Evolutionary conservation across 2,797 vertebrate genomes (phyloP), one percentile per base, ranked within the genome.

Genomic region (Hemitrygon akajei): DNA sequence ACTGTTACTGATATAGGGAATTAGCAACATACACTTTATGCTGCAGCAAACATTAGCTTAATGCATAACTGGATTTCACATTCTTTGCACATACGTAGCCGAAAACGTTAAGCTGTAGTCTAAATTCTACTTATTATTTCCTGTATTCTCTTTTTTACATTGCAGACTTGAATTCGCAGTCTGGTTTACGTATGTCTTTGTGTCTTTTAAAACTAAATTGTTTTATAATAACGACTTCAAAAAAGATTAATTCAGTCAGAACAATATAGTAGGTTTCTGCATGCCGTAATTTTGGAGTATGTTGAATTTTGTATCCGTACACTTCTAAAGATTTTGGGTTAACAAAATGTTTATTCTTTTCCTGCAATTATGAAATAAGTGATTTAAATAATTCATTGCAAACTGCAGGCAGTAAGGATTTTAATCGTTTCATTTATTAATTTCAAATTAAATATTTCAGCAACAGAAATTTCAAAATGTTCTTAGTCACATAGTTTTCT

Each of bases 361-460:
- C 47, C 91, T 75, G 22, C 40, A 92, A 92, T 71, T 75, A 75
- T 30, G 40, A 69, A 76, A 56, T 92, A 73, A 58, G 37, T n/a
- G 91, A 93, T 40, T 91, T 91, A 66, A 34, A 30, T 37, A 91
- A 91, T 73, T 73, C 37, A 93, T 93, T 56, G 56, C 91, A 93
- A 93, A 93, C 71, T 93, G 69, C 37, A 75, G 71, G 9, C 71
- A 56, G 22, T 76, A 16, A 75, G 37, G 71, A 93, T 37, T 93
- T 73, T 93, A 76, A 76, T 75, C 37, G 71, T 94, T 96, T 97
- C 97, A 98, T 98, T 99, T 99, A 99, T 99, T 99, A 97, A 97
- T 97, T 98, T 97, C 96, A 97, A 96, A 98, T 99, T 99, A 99
- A 99, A 99, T 99, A 98, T 99, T 97, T 97, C 97, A 97, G 97